These are phyloP conservation scores for Cataglyphis livida DNA, from an alignment of 2,888 invertebrate genomes.

Conservation along the genomic window DNA sequence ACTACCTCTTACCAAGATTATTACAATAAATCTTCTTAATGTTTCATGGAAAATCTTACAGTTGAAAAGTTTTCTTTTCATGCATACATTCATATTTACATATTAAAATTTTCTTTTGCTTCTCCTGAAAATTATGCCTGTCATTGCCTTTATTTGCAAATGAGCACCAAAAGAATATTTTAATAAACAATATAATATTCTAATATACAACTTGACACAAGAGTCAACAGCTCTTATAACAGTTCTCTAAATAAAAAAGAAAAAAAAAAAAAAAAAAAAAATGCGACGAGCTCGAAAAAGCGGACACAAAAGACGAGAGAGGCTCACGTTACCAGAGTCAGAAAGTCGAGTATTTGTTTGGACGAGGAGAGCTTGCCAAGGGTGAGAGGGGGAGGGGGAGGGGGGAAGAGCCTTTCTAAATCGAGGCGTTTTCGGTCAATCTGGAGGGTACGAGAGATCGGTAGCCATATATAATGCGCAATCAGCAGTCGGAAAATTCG, in stretches of 20 bases:
- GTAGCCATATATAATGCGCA: slow-evolving; percentile 9
- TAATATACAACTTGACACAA: not conserved
- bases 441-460: slow-evolving; percentile 30
- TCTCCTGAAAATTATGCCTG: not conserved
- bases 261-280: no score
- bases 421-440: slow-evolving; percentile 4
- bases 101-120: not conserved
- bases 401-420: not conserved
- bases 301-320: slow-evolving; percentile 19
- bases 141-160: not conserved
- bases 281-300: not conserved
- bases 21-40: not conserved
- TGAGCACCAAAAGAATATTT: not conserved
- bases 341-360: slow-evolving; percentile 44
- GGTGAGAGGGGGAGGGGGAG: not conserved
- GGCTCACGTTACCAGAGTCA: slow-evolving; percentile 21
- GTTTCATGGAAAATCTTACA: not conserved
- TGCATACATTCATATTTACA: not conserved
- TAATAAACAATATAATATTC: not conserved
- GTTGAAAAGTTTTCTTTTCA: not conserved
- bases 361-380: not conserved
- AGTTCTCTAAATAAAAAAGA: not conserved
- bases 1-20: not conserved
- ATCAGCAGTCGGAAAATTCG: slow-evolving; percentile 19
- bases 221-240: not conserved